Evolutionary conservation across 2,113 vertebrate species (phyloP).

Genomic region (Python bivittatus): DNA sequence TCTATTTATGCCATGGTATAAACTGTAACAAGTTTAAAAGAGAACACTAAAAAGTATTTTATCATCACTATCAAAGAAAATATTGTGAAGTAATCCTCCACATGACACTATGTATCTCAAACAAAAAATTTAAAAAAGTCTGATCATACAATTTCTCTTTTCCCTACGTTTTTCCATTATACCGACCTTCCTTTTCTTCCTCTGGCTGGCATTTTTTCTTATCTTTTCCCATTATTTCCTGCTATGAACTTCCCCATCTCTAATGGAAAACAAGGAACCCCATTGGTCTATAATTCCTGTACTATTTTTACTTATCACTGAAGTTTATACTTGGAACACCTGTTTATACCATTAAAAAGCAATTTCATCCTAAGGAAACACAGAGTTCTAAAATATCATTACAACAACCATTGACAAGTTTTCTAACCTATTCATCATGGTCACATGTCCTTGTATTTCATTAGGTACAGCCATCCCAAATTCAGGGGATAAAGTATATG

Average conservation of each 20-base stretch:
- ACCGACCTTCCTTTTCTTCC: not conserved
- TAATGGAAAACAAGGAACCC: not conserved
- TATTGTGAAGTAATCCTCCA: not conserved
- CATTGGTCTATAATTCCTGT: not conserved
- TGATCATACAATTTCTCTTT: not conserved
- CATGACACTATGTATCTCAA: not conserved
- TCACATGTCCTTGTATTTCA: constrained; percentile 55
- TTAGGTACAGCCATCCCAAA: constrained; percentile 49
- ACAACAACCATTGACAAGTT: not conserved
- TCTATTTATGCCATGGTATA: not conserved
- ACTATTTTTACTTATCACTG: not conserved
- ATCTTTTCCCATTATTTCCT: not conserved
- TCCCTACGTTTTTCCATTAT: not conserved
- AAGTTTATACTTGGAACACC: not conserved
- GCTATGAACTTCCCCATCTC: not conserved
- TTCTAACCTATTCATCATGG: constrained; percentile 58
- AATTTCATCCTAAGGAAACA: not conserved
- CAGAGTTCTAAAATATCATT: not conserved
- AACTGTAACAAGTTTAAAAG: not conserved
- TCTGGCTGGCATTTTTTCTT: not conserved
- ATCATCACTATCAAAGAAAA: not conserved
- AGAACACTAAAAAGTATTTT: not conserved
- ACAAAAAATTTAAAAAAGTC: not conserved
- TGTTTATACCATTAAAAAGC: not conserved
- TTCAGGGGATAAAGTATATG: constrained; percentile 39